Evolutionary conservation across 2,888 invertebrate species (phyloP).

Genomic region (Hirtodrosophila histrioides): DNA sequence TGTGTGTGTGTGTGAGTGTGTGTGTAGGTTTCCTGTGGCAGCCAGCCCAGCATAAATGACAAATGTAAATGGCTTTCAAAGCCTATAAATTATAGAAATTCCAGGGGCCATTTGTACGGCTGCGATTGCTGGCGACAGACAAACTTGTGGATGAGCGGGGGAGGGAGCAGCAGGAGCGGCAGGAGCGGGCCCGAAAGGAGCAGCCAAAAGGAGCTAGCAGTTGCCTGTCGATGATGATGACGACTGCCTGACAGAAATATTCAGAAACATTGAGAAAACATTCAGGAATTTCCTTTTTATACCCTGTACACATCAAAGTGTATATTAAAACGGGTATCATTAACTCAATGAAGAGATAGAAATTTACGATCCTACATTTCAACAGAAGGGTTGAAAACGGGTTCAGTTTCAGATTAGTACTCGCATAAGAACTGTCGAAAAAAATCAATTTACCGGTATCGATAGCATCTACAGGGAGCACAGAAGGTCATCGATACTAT

Average conservation of each 20-base stretch:
- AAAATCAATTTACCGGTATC: no score
- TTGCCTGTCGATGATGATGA: conserved; percentile 39
- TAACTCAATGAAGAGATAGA: no score
- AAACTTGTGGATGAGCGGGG: conserved; percentile 29
- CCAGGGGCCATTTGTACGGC: conserved; percentile 68
- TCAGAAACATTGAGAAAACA: conserved; percentile 44
- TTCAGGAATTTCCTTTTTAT: conserved; percentile 49
- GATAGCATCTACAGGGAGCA: no score
- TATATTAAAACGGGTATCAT: not conserved
- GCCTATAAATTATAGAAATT: conserved; percentile 78
- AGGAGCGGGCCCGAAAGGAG: not conserved
- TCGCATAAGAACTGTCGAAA: no score
- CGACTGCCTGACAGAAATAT: conserved; percentile 54
- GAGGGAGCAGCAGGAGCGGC: not conserved
- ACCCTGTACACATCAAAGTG: conserved; percentile 9
- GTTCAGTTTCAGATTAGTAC: no score
- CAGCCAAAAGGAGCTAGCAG: conserved; percentile 28
- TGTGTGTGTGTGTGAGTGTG: conserved; percentile 14
- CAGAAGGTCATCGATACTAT: no score
- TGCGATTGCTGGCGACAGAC: conserved; percentile 71
- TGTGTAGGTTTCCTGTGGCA: conserved; percentile 42
- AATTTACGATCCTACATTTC: no score
- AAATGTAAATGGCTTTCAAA: conserved; percentile 74
- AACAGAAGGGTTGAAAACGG: no score
- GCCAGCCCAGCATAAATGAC: conserved; percentile 62